Evolutionary conservation across 2,113 vertebrate genomes (phyloP).

Genomic region (Polyodon spathula): DNA sequence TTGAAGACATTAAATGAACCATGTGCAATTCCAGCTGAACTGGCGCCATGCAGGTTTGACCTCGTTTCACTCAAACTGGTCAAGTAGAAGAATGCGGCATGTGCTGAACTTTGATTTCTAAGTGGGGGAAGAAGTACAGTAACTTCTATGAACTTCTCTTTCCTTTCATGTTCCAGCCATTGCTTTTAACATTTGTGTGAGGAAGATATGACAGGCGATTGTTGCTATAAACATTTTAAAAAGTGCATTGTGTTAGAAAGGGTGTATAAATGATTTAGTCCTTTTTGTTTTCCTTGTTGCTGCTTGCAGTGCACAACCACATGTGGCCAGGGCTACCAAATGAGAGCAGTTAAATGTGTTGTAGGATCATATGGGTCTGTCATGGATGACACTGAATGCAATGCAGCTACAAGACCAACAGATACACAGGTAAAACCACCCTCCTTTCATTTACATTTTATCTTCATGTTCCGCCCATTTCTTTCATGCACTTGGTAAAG

Average conservation of each 20-base stretch:
- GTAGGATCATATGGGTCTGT: constrained; percentile 74
- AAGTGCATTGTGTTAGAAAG: no score
- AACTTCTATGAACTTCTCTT: constrained; percentile 27
- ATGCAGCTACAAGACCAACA: constrained; percentile 81
- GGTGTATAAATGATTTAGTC: neutral
- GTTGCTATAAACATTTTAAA: neutral
- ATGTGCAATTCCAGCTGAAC: constrained; percentile 47
- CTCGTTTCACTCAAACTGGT: constrained; percentile 55
- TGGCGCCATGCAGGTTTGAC: constrained; percentile 56
- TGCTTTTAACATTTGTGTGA: constrained; percentile 24
- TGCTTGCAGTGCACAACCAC: constrained; percentile 76
- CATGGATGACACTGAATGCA: constrained; percentile 84
- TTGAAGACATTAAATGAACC: constrained; percentile 66
- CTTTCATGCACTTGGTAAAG: neutral
- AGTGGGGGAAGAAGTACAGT: constrained; percentile 20
- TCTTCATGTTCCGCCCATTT: neutral
- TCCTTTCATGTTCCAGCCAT: constrained; percentile 18
- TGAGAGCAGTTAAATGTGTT: constrained; percentile 86
- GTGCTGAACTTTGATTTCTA: constrained; percentile 29
- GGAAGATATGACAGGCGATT: neutral
- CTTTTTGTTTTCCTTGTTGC: constrained; percentile 15
- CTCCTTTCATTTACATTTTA: no score
- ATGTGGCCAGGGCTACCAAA: constrained; percentile 90
- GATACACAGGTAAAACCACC: constrained; percentile 71
- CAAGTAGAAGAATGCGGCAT: constrained; percentile 46